Evolutionary conservation across 2,113 vertebrate genomes (phyloP).

Genomic region (Elaphurus davidianus): DNA sequence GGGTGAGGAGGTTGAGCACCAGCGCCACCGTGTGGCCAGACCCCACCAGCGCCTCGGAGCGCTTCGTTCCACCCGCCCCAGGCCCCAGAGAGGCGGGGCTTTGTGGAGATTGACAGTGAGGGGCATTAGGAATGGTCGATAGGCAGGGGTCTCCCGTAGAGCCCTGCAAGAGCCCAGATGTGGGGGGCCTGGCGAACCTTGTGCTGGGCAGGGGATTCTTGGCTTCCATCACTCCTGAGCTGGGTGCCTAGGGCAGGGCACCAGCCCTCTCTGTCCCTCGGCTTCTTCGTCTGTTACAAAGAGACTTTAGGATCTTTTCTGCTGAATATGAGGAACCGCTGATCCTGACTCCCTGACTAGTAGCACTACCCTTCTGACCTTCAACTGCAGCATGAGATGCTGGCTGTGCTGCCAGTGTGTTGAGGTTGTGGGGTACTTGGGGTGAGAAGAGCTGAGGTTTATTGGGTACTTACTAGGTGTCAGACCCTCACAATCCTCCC

Average conservation of each 20-base stretch:
- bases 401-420: background rate
- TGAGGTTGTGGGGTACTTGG: background rate
- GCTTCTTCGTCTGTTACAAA: background rate
- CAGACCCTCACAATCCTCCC: background rate
- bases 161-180: background rate
- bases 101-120: background rate
- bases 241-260: background rate
- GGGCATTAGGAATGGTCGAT: background rate
- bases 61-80: background rate
- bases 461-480: background rate
- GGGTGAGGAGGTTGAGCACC: background rate
- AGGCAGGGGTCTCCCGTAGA: background rate
- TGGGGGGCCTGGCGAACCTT: background rate
- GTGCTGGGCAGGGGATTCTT: background rate
- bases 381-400: background rate
- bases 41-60: background rate
- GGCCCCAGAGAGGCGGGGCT: background rate
- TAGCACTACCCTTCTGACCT: background rate
- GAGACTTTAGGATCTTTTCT: background rate
- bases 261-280: background rate
- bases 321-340: background rate
- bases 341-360: background rate
- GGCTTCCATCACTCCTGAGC: background rate
- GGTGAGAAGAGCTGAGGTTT: background rate
- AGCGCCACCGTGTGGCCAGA: slow-evolving; percentile 58